These are phyloP conservation scores for Torymus auratus DNA, from an alignment of 2,888 invertebrate genomes.

Conservation along the genomic window DNA sequence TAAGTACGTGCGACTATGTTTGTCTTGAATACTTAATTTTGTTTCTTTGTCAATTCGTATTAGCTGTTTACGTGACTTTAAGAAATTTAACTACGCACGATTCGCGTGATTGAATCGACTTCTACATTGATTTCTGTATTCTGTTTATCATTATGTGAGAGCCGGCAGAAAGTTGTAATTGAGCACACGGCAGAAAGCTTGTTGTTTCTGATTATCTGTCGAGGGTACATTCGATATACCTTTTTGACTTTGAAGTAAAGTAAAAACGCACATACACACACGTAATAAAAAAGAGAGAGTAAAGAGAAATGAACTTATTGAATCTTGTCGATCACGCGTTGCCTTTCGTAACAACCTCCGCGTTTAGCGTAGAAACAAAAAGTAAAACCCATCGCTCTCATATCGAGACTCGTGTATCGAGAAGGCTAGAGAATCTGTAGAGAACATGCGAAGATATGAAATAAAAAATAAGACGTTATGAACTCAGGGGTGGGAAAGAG, in stretches of 20 bases:
- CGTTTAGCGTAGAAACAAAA: constrained; percentile 54
- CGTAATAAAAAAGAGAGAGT: constrained; percentile 56
- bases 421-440: constrained; percentile 35
- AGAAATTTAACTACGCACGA: background rate
- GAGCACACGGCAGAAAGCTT: background rate
- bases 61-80: background rate
- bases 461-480: constrained; percentile 16
- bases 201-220: constrained; percentile 24
- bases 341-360: constrained; percentile 73
- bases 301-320: constrained; percentile 56
- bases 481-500: constrained; percentile 19
- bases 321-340: constrained; percentile 70
- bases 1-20: constrained; percentile 35
- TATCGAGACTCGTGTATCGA: constrained; percentile 52
- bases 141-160: constrained; percentile 26
- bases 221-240: constrained; percentile 21
- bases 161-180: constrained; percentile 17
- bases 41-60: background rate
- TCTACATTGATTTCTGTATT: constrained; percentile 6
- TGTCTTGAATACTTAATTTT: background rate
- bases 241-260: constrained; percentile 36
- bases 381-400: constrained; percentile 58
- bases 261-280: constrained; percentile 42
- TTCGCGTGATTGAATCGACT: background rate
- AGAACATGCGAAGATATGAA: constrained; percentile 30